These are phyloP conservation scores for Halocaridina rubra DNA, from an alignment of 2,888 invertebrate genomes.

Conservation along the genomic window DNA sequence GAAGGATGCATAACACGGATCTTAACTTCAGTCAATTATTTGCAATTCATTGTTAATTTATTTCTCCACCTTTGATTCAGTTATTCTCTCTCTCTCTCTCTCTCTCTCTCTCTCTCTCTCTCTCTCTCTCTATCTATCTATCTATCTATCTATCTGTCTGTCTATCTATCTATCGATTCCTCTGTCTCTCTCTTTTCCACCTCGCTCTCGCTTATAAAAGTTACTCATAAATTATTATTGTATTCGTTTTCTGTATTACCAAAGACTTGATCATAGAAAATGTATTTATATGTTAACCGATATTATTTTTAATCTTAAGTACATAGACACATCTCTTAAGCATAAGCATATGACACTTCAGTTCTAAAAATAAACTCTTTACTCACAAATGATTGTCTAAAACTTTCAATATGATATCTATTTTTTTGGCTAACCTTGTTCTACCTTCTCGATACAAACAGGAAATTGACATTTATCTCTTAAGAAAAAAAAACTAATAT, in stretches of 20 bases:
- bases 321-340: too few species aligned
- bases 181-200: background rate
- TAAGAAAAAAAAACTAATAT: background rate
- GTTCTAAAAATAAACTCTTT: too few species aligned
- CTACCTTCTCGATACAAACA: background rate
- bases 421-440: background rate
- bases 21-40: background rate
- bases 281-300: background rate
- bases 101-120: slow-evolving; percentile 10
- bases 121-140: too few species aligned
- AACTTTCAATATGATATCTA: background rate
- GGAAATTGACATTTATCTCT: background rate
- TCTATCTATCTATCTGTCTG: too few species aligned
- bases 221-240: background rate
- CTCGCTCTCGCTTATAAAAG: background rate
- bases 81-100: background rate
- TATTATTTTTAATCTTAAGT: background rate
- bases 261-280: background rate
- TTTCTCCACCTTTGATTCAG: background rate
- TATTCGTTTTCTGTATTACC: background rate
- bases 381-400: too few species aligned
- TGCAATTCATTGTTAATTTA: background rate
- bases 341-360: too few species aligned
- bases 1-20: background rate
- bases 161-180: too few species aligned